Conservation (phyloP, 2,797 vertebrate genomes). For the Propithecus deckenii region DNA sequence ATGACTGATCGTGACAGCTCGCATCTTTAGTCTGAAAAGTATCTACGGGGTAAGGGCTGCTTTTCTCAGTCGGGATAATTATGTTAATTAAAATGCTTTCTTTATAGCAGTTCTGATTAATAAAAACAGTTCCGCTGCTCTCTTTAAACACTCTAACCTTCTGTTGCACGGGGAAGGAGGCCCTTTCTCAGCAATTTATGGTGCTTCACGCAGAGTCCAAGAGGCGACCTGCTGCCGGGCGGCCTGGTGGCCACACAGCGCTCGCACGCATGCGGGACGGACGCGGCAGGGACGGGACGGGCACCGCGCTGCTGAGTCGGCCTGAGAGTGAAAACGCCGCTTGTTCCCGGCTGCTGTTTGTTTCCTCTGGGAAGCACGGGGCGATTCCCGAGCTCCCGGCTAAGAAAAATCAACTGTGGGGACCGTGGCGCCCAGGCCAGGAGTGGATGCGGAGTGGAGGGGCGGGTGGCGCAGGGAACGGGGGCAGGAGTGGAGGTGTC, state of each 20-base stretch:
- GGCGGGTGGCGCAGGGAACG: fast-evolving
- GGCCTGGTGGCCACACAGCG: background rate
- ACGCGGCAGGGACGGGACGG: background rate
- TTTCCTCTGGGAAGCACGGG: conserved; percentile 79
- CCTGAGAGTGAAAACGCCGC: conserved; percentile 77
- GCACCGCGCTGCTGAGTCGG: background rate
- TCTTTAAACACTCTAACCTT: conserved; percentile 84
- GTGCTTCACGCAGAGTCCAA: conserved; percentile 73
- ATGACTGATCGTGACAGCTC: conserved; percentile 81
- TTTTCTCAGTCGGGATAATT: conserved; percentile 84
- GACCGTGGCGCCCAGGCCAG: conserved; percentile 34
- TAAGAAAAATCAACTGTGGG: conserved; percentile 67
- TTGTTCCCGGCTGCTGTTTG: conserved; percentile 82
- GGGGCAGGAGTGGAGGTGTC: background rate
- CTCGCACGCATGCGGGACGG: background rate
- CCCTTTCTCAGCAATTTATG: conserved; percentile 81
- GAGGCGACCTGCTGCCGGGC: conserved; percentile 74
- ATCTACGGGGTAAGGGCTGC: conserved; percentile 80
- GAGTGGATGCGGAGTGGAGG: background rate
- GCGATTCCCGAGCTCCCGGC: conserved; percentile 82
- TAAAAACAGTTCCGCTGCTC: conserved; percentile 85
- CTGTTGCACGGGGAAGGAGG: conserved; percentile 79
- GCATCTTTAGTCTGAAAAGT: conserved; percentile 81
- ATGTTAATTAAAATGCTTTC: conserved; percentile 87
- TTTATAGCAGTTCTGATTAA: conserved; percentile 86